Evolutionary conservation across 37 sponge, comb jelly and placozoan genomes (phyloP).

Genomic region (Beroe ovata): DNA sequence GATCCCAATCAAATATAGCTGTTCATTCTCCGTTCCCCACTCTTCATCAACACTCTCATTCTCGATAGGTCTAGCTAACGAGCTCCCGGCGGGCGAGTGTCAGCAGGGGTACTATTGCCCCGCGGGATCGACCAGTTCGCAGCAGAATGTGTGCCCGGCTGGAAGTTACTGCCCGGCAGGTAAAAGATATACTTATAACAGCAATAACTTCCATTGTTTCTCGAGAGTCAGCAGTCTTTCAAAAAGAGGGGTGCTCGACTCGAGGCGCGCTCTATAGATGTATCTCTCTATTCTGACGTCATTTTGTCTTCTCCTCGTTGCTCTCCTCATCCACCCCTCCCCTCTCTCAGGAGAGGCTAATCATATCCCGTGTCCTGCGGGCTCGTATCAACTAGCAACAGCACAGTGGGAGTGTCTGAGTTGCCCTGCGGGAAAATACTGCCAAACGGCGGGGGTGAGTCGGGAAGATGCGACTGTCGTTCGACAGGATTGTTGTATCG

Average conservation of each 20-base stretch:
- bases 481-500: too few species aligned
- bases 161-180: slow-evolving; percentile 1
- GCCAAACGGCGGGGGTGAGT: slow-evolving; percentile 21
- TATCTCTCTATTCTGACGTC: too few species aligned
- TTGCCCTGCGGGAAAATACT: slow-evolving; percentile 67
- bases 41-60: not conserved
- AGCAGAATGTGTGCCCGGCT: slow-evolving; percentile 34
- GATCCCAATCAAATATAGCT: too few species aligned
- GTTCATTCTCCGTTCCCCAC: too few species aligned
- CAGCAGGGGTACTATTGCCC: slow-evolving; percentile 70
- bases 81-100: slow-evolving; percentile 54
- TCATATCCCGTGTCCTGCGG: slow-evolving; percentile 25
- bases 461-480: too few species aligned
- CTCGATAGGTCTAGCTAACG: not conserved
- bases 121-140: not conserved
- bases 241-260: too few species aligned
- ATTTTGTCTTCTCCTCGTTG: too few species aligned
- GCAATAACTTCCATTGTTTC: too few species aligned
- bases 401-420: slow-evolving; percentile 60
- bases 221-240: too few species aligned
- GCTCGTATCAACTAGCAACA: slow-evolving; percentile 13
- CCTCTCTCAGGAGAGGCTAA: slow-evolving; percentile 11
- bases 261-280: too few species aligned
- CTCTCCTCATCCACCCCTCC: not conserved
- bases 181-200: too few species aligned